Conservation (phyloP, 1,140 invertebrate genomes). For the Magallana ariakensis region DNA sequence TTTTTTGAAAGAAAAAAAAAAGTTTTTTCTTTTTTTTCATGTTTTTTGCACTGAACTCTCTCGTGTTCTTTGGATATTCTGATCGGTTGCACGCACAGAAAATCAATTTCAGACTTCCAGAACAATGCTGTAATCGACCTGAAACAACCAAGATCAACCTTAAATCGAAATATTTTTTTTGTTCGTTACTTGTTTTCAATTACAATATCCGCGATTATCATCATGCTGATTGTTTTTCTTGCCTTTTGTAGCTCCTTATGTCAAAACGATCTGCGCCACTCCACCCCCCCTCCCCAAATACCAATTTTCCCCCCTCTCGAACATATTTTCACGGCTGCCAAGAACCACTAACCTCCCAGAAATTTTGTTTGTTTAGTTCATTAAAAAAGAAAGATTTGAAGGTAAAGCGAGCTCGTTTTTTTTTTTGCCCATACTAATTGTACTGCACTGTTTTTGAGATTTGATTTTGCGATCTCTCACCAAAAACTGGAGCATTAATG, state of each 20-base stretch:
- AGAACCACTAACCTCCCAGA: not conserved
- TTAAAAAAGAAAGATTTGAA: not conserved
- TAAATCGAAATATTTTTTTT: not conserved
- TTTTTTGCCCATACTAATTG: not conserved
- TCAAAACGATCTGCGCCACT: not conserved
- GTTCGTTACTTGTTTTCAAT: constrained; percentile 19
- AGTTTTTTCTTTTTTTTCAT: not conserved
- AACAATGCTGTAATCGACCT: constrained; percentile 20
- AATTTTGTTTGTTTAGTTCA: constrained; percentile 11
- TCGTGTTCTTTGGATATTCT: not conserved
- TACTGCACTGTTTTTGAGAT: not conserved
- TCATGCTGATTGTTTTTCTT: not conserved
- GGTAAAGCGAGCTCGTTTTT: not conserved
- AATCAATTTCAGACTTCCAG: constrained; percentile 15
- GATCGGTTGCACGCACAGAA: not conserved
- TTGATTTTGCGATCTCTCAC: not conserved
- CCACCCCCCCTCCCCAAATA: no score
- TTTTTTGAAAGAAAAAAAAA: not conserved
- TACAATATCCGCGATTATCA: constrained; percentile 6
- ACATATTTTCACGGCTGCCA: not conserved
- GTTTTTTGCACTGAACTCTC: not conserved
- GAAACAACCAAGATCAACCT: constrained; percentile 22
- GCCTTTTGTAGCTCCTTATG: constrained; percentile 1
- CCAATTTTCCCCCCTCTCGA: no score
- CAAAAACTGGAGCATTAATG: not conserved